phyloP scores from a whole-genome alignment of 1,140 invertebrate genomes.

The Lordiphosa stackelbergi region DNA sequence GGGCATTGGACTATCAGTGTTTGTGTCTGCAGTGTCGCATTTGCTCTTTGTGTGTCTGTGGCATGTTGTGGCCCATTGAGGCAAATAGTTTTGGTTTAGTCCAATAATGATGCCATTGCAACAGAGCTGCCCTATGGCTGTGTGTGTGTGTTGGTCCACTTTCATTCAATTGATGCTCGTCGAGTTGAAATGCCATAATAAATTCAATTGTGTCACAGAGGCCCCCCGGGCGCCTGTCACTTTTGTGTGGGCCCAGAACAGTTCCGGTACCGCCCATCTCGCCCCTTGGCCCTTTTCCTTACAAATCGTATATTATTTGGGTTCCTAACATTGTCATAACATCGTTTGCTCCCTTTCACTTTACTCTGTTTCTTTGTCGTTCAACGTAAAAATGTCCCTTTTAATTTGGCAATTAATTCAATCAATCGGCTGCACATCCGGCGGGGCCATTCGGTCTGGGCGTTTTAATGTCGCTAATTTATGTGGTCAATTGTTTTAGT shows the following conservation, averaged over 20 bases:
- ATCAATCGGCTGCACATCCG: slow-evolving; percentile 67
- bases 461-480: slow-evolving; percentile 67
- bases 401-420: slow-evolving; percentile 72
- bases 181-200: slow-evolving; percentile 69
- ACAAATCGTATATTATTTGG: slow-evolving; percentile 66
- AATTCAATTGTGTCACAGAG: slow-evolving; percentile 66
- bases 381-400: slow-evolving; percentile 40
- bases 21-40: slow-evolving; percentile 9
- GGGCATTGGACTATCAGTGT: slow-evolving; percentile 53
- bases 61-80: slow-evolving; percentile 67
- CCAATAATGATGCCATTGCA: slow-evolving; percentile 71
- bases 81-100: slow-evolving; percentile 72
- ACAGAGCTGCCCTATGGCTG: slow-evolving; percentile 17
- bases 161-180: slow-evolving; percentile 70
- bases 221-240: slow-evolving; percentile 45
- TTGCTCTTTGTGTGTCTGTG: slow-evolving; percentile 34
- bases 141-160: slow-evolving; percentile 44
- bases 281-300: slow-evolving; percentile 9
- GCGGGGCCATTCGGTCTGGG: slow-evolving; percentile 24
- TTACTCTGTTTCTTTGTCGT: slow-evolving; percentile 18
- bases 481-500: slow-evolving; percentile 71
- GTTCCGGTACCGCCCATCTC: slow-evolving; percentile 18
- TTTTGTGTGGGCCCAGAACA: slow-evolving; percentile 50
- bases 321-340: slow-evolving; percentile 64
- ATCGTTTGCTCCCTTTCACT: slow-evolving; percentile 26